Base-by-base conservation (phyloP, 2,888 invertebrate species). In the Oligia latruncula region DNA sequence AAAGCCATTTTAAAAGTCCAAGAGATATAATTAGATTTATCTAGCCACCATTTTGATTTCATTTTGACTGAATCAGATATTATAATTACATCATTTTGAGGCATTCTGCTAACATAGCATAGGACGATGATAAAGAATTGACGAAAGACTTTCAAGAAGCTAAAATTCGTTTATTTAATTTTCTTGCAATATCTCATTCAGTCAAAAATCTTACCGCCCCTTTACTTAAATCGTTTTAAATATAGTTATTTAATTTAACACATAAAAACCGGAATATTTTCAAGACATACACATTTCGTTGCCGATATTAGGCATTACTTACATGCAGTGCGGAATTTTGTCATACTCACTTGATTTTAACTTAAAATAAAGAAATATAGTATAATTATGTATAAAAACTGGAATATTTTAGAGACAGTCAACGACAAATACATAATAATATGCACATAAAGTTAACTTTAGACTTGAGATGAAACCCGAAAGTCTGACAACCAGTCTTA, bases 231-330 rank as follows among this genome's bases (percentile, higher is more conserved):
- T 20, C 17, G 3, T 73, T 80, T 66, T 52, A 65, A 52, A 49
- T 43, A n/a, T 35, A n/a, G 0, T 8, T 3, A 64, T 85, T 82
- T 68, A 65, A 81, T 68, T 81, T 81, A 81, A 83, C 83, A 85
- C 64, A 76, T 52, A 64, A 29, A 62, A 68, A 62, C 2, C 2
- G 1, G 1, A 20, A 49, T 20, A 11, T 20, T 66, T 62, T 49
- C 20, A 20, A 49, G 11, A 40, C 9, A 58, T 55, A 52, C 2
- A 55, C 2, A 52, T 49, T 49, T 2, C 20, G 20, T 52, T 52
- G 13, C 60, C 60, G 2, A n/a, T 60, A 13, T n/a, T n/a, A 60
- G n/a, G n/a, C 17, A 35, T 64, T 58, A 58, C 9, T 9, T 0
- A 58, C 3, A 35, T 35, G 35, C 35, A 0, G 49, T 23, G 58